Evolutionary conservation across 2,113 vertebrate genomes (phyloP), one percentile per base, ranked within the genome.

Genomic region (Oncorhynchus clarkii): DNA sequence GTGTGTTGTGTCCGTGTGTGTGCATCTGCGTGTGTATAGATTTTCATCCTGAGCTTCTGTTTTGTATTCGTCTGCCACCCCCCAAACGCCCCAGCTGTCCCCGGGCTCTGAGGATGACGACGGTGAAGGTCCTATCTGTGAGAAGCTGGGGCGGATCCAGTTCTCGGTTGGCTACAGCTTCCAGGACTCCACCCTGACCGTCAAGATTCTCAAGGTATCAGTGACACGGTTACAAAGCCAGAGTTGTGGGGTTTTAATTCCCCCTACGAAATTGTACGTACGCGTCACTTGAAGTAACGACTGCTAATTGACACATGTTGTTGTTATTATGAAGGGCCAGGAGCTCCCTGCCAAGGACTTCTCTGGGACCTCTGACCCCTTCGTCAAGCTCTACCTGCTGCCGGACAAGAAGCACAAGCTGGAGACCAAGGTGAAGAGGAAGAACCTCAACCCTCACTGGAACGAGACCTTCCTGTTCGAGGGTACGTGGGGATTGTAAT

Each of bases 101-200:
- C 98, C 98, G 0, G 97, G 97, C 78, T 99, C 97, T 0, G 98
- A 99, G 89, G 97, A 98, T 0, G 97, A 98, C 68, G 96, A 95
- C 5, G 96, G 97, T 0, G 97, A 99, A 62, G 96, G 96, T 31
- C 78, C 96, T 49, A 94, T 95, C 88, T 92, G 95, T 69, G 97
- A 99, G 93, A 98, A 97, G 88, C 93, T 99, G 82, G 98, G 98
- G 57, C 94, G 96, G 73, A 99, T 99, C 94, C 98, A 99, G 93
- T 99, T 99, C 91, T 99, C 97, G 27, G 96, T 99, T 1, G 98
- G 98, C 84, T 99, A 99, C 95, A 98, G 97, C 91, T 99, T 99
- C 92, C 97, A 98, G 87, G 97, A 99, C 90, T 98, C 97, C 9
- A 99, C 97, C 24, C 93, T 99, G 76, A 99, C 97, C 0, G 98